Percentiles rank a stretch among this genome's conserved stretches.
These are phyloP conservation scores for Patagioenas fasciata DNA, from an alignment of 2,113 vertebrate genomes.

Conservation along the genomic window DNA sequence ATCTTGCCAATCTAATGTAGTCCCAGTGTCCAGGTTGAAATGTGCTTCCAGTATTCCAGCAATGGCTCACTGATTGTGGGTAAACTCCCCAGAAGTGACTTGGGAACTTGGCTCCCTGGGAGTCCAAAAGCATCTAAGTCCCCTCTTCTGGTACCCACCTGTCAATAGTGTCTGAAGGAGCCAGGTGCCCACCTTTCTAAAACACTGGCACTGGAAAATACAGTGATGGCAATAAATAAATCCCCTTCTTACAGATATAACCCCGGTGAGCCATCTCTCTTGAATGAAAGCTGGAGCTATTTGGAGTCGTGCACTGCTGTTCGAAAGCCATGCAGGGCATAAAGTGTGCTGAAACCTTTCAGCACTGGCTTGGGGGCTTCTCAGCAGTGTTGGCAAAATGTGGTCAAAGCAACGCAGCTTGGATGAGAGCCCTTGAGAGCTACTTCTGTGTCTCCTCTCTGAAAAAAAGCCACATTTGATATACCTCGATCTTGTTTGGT, in stretches of 20 bases:
- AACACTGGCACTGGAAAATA: not conserved
- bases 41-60: not conserved
- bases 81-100: not conserved
- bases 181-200: not conserved
- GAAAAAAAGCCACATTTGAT: not conserved
- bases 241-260: not conserved
- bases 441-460: not conserved
- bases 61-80: not conserved
- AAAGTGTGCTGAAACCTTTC: not conserved
- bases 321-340: not conserved
- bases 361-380: not conserved
- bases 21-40: not conserved
- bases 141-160: not conserved
- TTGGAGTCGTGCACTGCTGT: not conserved
- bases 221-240: not conserved
- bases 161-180: not conserved
- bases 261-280: not conserved
- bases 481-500: not conserved
- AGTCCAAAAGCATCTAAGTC: not conserved
- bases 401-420: not conserved
- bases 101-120: not conserved
- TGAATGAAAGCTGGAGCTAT: not conserved
- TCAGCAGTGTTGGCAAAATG: not conserved
- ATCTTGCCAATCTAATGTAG: not conserved
- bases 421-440: not conserved